Percentiles rank a stretch among this genome's conserved stretches.
These are phyloP conservation scores for Eilema sororculum DNA, from an alignment of 2,888 invertebrate species.

Conservation along the genomic window DNA sequence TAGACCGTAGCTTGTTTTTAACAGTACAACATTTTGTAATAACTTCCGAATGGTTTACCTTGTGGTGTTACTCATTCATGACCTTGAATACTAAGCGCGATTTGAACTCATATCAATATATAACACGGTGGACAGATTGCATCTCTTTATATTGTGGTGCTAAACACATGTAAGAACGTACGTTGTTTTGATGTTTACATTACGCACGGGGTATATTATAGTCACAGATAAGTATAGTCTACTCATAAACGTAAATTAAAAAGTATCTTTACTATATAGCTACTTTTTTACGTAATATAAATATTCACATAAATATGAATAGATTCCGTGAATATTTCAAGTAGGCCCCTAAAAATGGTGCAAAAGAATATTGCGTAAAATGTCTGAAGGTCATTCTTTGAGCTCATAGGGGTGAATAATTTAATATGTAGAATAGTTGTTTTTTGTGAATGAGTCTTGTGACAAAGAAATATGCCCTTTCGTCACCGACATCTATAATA, in stretches of 20 bases:
- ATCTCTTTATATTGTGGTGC: conserved; percentile 9
- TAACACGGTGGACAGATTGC: conserved; percentile 17
- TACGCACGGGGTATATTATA: not conserved
- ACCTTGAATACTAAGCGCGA: conserved; percentile 68
- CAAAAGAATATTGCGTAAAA: not conserved
- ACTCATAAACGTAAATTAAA: not conserved
- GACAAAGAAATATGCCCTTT: not conserved
- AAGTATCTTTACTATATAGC: too few species aligned
- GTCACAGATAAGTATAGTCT: too few species aligned
- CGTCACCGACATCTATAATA: not conserved
- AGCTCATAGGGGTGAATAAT: not conserved
- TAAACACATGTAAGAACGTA: not conserved
- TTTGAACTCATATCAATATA: conserved; percentile 38
- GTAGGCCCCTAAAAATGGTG: not conserved
- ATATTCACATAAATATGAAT: too few species aligned
- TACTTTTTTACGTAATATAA: too few species aligned
- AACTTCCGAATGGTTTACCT: not conserved
- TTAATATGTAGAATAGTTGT: not conserved
- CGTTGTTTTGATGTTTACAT: not conserved
- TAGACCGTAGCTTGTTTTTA: too few species aligned
- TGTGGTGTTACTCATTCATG: conserved; percentile 16
- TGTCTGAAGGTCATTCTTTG: not conserved
- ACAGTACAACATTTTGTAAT: not conserved
- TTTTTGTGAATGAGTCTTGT: not conserved
- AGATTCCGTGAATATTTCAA: too few species aligned